A percentile compares a stretch with the other conserved stretches of the same genome.
These are phyloP conservation scores for Lumbricus terrestris DNA, from an alignment of 2,888 invertebrate species.

Conservation along the genomic window DNA sequence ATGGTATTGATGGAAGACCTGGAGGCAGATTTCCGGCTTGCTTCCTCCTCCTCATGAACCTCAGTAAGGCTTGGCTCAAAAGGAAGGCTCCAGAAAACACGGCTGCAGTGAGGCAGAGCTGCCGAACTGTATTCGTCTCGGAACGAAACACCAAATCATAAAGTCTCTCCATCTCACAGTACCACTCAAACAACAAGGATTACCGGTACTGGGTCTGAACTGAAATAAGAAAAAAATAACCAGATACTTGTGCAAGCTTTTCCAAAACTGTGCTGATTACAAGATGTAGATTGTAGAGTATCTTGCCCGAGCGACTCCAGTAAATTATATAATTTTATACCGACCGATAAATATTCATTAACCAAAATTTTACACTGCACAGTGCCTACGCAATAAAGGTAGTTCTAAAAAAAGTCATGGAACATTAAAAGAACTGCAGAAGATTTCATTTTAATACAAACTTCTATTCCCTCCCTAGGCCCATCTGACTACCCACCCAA, in stretches of 20 bases:
- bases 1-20: not conserved
- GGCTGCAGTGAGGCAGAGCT: not conserved
- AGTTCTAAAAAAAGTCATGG: too few relatives aligned
- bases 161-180: not conserved
- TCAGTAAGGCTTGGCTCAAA: not conserved
- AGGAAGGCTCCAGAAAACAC: not conserved
- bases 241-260: not conserved
- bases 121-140: not conserved
- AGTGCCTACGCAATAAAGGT: too few relatives aligned
- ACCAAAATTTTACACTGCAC: too few relatives aligned
- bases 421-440: too few relatives aligned
- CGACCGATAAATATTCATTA: too few relatives aligned
- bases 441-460: too few relatives aligned
- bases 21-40: not conserved
- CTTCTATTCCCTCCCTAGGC: too few relatives aligned
- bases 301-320: too few relatives aligned
- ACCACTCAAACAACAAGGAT: not conserved
- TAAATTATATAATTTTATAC: too few relatives aligned
- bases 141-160: not conserved
- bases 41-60: not conserved
- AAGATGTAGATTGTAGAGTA: too few relatives aligned
- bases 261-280: not conserved
- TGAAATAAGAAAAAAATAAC: not conserved
- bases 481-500: too few relatives aligned
- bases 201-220: not conserved